Conservation (phyloP, 2,797 vertebrate species). For the Anabacerthia variegaticeps region DNA sequence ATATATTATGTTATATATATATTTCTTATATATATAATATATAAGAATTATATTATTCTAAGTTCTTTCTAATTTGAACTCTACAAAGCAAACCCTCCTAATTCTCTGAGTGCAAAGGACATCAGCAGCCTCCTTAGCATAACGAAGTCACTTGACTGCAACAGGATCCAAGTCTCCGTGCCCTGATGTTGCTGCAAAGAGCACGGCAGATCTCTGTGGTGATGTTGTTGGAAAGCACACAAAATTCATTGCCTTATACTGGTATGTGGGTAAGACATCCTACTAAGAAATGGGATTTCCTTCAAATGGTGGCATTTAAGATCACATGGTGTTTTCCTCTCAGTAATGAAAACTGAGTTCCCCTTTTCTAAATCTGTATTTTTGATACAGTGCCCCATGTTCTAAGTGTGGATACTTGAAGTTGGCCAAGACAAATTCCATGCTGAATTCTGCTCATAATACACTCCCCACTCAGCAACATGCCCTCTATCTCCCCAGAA, state of each 20-base stretch:
- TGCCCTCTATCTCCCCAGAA: neutral
- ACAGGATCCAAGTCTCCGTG: neutral
- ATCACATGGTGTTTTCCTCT: neutral
- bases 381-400: neutral
- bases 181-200: neutral
- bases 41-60: neutral
- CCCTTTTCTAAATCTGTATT: neutral
- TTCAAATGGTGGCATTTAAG: neutral
- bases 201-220: neutral
- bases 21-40: too few species aligned
- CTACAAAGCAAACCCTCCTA: neutral
- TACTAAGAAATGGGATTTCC: neutral
- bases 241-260: neutral
- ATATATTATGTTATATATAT: too few species aligned
- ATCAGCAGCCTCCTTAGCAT: neutral
- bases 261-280: neutral
- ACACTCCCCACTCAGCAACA: neutral
- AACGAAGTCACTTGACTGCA: neutral
- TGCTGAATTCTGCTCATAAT: neutral
- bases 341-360: neutral
- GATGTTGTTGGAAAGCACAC: neutral
- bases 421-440: neutral
- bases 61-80: neutral
- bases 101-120: neutral
- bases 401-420: neutral